Conservation (phyloP, 2,797 vertebrate species). For the Squalus acanthias region DNA sequence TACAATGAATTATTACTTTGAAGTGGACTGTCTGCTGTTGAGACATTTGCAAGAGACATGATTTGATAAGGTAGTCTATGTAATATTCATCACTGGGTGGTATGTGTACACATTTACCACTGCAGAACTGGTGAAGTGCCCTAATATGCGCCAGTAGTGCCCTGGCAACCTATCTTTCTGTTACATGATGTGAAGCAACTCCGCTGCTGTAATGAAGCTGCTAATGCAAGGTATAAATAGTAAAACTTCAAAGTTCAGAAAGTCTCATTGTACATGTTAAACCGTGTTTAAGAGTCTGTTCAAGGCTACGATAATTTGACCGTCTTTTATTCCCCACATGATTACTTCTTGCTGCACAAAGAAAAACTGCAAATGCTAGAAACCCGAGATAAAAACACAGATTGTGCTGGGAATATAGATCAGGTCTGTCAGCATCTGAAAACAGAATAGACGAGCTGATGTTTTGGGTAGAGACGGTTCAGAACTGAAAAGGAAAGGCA, state of each 20-base stretch:
- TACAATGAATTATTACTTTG: no score
- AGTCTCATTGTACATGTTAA: neutral
- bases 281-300: no score
- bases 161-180: neutral
- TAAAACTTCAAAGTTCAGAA: neutral
- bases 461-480: neutral
- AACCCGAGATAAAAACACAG: neutral
- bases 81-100: neutral
- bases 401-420: no score
- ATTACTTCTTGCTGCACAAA: neutral
- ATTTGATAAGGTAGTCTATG: neutral
- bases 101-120: neutral
- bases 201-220: neutral
- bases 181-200: neutral
- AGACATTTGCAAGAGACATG: neutral
- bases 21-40: neutral
- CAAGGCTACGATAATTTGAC: neutral
- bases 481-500: neutral
- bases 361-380: neutral
- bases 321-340: neutral
- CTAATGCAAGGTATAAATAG: neutral
- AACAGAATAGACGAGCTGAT: neutral
- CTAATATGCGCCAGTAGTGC: neutral
- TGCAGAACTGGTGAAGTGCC: neutral
- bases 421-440: no score